Conservation (phyloP, 2,888 invertebrate genomes). For the Odontothrips loti region DNA sequence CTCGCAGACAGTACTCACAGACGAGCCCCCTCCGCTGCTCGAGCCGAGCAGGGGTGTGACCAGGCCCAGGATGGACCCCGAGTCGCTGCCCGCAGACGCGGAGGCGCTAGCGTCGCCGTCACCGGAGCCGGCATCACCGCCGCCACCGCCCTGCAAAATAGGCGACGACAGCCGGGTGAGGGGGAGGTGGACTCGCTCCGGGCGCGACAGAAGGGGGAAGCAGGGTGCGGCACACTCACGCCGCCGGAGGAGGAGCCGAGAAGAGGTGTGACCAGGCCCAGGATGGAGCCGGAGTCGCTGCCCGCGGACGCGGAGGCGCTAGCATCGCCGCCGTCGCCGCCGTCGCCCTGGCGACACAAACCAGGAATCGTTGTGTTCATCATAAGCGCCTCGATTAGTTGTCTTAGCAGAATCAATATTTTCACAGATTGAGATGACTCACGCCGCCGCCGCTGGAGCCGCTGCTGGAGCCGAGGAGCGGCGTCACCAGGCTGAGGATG, state of each 20-base stretch:
- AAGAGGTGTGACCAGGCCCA: conserved; percentile 39
- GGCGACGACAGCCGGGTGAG: too few species aligned
- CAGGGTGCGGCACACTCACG: too few species aligned
- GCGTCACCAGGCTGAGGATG: conserved; percentile 38
- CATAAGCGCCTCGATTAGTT: too few species aligned
- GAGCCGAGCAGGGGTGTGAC: conserved; percentile 39
- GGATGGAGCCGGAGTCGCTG: conserved; percentile 38
- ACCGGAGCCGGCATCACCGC: background rate
- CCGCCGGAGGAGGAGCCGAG: conserved; percentile 38
- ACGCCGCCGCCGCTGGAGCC: conserved; percentile 26
- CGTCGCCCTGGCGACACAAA: background rate
- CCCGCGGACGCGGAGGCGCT: conserved; percentile 28
- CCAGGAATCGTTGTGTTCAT: too few species aligned
- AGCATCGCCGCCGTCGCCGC: background rate
- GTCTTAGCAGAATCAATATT: too few species aligned
- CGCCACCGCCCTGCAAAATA: background rate
- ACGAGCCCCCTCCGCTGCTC: conserved; percentile 35
- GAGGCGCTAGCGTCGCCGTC: background rate
- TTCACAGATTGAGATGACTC: too few species aligned
- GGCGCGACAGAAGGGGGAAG: too few species aligned
- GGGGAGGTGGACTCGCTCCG: too few species aligned
- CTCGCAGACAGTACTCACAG: background rate
- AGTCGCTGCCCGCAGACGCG: conserved; percentile 35
- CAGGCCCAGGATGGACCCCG: conserved; percentile 38
- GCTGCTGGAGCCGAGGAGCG: conserved; percentile 38